phyloP scores from a whole-genome alignment of 2,888 invertebrate genomes.

The Tipula lateralis region DNA sequence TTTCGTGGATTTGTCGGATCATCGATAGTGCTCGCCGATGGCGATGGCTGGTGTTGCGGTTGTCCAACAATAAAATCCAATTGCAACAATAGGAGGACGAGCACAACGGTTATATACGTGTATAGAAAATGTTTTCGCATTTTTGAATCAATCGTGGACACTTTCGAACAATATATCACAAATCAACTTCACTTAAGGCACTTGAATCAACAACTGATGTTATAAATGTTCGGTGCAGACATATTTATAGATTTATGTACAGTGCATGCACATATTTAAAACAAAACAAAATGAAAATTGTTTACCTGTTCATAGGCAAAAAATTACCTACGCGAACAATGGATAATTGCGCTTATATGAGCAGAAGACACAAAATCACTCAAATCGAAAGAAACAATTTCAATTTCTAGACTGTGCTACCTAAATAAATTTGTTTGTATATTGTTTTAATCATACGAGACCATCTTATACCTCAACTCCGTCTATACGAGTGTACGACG shows the following conservation, averaged over 20 bases:
- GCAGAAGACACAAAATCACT: constrained; percentile 1
- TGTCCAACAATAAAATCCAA: neutral
- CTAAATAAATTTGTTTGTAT: neutral
- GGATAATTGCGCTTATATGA: neutral
- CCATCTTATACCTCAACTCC: neutral
- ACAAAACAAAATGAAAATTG: neutral
- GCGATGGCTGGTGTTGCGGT: neutral
- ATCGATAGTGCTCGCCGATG: neutral
- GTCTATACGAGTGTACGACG: too few relatives aligned
- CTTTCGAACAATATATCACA: neutral
- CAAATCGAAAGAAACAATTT: constrained; percentile 1
- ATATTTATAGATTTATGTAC: constrained; percentile 20
- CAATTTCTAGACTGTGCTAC: neutral
- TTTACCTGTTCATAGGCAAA: constrained; percentile 27
- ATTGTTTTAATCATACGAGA: neutral
- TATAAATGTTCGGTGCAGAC: neutral
- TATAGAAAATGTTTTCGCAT: neutral
- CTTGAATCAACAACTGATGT: constrained; percentile 24
- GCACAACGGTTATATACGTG: neutral
- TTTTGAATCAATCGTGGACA: neutral
- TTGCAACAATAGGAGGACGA: neutral
- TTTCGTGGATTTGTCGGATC: neutral
- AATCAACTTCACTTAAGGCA: neutral
- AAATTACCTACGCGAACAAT: constrained; percentile 3
- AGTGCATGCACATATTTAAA: neutral